Conservation (phyloP, 2,113 vertebrate species). For the Thalassoma bifasciatum region DNA sequence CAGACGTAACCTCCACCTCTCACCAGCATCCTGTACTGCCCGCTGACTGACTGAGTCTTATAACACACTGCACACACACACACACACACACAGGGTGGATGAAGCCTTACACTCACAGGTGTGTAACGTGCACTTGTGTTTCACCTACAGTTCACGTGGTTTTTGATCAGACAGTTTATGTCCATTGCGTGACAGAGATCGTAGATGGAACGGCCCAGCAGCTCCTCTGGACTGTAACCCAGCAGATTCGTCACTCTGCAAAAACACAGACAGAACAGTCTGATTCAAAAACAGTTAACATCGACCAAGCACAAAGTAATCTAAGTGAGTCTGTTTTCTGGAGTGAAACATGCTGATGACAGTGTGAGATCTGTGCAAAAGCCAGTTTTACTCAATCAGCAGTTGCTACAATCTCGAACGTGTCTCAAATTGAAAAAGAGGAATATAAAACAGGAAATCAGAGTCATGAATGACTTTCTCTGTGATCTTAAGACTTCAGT, state of each 20-base stretch:
- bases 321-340: neutral
- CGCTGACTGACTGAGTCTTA: constrained; percentile 92
- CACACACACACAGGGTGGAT: neutral
- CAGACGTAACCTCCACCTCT: constrained; percentile 94
- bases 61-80: constrained; percentile 86
- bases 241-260: constrained; percentile 89
- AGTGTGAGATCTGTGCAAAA: neutral
- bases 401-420: neutral
- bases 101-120: neutral
- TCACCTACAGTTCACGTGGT: constrained; percentile 91
- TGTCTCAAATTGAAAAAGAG: neutral
- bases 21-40: constrained; percentile 94
- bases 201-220: constrained; percentile 91
- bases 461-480: neutral
- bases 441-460: constrained; percentile 3
- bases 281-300: neutral
- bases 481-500: too few relatives aligned
- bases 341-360: neutral
- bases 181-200: constrained; percentile 94
- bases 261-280: constrained; percentile 26
- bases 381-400: neutral
- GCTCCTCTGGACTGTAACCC: constrained; percentile 91
- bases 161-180: constrained; percentile 88
- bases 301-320: neutral
- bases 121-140: neutral